Evolutionary conservation across 2,797 vertebrate species (phyloP).

Genomic region (Fringilla coelebs): DNA sequence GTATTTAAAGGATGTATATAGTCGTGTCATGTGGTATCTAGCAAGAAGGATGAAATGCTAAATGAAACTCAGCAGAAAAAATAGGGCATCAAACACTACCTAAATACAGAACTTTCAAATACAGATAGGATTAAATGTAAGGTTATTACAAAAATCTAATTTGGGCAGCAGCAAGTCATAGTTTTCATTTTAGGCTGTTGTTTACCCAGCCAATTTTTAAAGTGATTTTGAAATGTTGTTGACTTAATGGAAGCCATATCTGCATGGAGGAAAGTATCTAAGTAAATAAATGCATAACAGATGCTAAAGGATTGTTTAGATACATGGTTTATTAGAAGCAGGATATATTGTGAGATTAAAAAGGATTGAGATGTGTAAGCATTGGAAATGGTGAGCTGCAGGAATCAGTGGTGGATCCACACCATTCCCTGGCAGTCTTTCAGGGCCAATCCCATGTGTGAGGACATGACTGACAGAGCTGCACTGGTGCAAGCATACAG

Average conservation of each 20-base stretch:
- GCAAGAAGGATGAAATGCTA: neutral
- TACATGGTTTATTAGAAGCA: neutral
- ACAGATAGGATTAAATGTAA: constrained; percentile 1
- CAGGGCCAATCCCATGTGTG: neutral
- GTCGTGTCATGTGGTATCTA: neutral
- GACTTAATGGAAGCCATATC: neutral
- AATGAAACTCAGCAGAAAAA: constrained; percentile 25
- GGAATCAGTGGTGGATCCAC: neutral
- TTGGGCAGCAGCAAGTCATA: neutral
- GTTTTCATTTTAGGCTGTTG: neutral
- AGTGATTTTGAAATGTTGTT: neutral
- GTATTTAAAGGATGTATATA: neutral
- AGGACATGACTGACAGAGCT: neutral
- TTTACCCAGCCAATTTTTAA: constrained; percentile 18
- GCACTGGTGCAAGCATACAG: neutral
- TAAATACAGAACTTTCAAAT: constrained; percentile 11
- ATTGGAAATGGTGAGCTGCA: neutral
- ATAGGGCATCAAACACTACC: neutral
- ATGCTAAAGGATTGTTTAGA: neutral
- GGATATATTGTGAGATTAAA: neutral
- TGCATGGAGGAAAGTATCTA: neutral
- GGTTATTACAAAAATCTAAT: neutral
- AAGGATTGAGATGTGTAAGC: neutral
- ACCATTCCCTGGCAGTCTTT: neutral
- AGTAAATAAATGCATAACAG: neutral